Evolutionary conservation across 2,797 vertebrate species (phyloP), one percentile per base, ranked within the genome.

Genomic region (Pelobates cultripes): DNA sequence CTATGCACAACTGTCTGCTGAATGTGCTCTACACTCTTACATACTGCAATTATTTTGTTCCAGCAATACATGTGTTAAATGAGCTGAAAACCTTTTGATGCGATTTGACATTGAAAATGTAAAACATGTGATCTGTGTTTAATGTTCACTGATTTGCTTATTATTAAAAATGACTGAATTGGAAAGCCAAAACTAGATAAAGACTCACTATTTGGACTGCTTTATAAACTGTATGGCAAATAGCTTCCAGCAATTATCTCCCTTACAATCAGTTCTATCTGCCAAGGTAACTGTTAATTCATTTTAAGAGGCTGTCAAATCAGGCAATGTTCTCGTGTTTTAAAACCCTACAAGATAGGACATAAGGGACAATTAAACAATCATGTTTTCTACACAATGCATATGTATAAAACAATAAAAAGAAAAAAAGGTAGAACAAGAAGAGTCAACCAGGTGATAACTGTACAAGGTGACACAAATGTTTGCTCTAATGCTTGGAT

Each of bases 81-180:
- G 2, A 7, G 7, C 60, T 73, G 43, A 64, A 72, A 15, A 78
- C 3, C 51, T 14, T n/a, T 66, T 17, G 15, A 73, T 53, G 14
- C 28, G 61, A 55, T 66, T 44, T 42, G 14, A 63, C 63, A 51
- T 72, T 63, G 10, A 66, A 43, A 79, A 43, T 43, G 43, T 43
- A 73, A 40, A 28, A n/a, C 28, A 9, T 42, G 14, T 80, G 68
- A 68, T 28, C 15, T 74, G 61, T 68, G 44, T 68, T 80, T 73
- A 55, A 73, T 43, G 43, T 45, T 74, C 12, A 40, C 43, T 68
- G 41, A 80, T 57, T 80, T 74, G n/a, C 78, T 80, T 64, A 64
- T 74, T 80, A 80, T 41, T 67, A 74, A 60, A 63, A 66, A 67
- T 72, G 60, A 51, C n/a, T 78, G 43, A 73, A 51, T 17, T 67